Evolutionary conservation across 2,797 vertebrate species (phyloP), one percentile per base, ranked within the genome.

Genomic region (Alectoris magna): DNA sequence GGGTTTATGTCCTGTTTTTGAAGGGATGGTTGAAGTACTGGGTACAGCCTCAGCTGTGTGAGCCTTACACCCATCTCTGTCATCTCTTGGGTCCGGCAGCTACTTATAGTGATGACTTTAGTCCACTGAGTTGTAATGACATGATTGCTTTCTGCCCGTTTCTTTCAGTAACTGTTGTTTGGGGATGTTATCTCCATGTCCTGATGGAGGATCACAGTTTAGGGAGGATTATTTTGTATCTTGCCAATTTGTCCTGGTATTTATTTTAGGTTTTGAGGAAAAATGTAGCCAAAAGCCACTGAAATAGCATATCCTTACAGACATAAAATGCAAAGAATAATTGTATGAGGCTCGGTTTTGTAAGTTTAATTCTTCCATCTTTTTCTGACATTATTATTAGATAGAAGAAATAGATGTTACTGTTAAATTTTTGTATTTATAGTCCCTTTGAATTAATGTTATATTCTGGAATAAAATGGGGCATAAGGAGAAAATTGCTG

Each of bases 121-220:
- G 49, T 72, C 49, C 49, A 38, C 34, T 3, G 8, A 62, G 34
- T 58, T 84, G 82, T 84, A 75, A 68, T 41, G 59, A 31, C 63
- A 53, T 69, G 16, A 9, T n/a, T 85, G 63, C 70, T 84, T 85
- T 85, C 82, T 71, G 66, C 55, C 43, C 39, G 8, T 77, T 87
- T 74, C 84, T 78, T 89, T 60, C 55, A 80, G 68, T 89, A 84
- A 63, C 66, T 75, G 21, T 66, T 83, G 18, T 93, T 80, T 82
- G 23, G 29, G 23, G 49, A 41, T 51, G 39, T 85, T 93, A 62
- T 56, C 53, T 84, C 51, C 67, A 68, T 84, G 53, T 66, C 76
- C 63, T 81, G 41, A 60, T 74, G 43, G 43, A 70, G 53, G 38
- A 56, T 71, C n/a, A 29, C 31, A 69, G 75, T 72, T 83, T 71